These are phyloP conservation scores for Orthosia gothica DNA, from an alignment of 2,888 invertebrate genomes.

Conservation along the genomic window DNA sequence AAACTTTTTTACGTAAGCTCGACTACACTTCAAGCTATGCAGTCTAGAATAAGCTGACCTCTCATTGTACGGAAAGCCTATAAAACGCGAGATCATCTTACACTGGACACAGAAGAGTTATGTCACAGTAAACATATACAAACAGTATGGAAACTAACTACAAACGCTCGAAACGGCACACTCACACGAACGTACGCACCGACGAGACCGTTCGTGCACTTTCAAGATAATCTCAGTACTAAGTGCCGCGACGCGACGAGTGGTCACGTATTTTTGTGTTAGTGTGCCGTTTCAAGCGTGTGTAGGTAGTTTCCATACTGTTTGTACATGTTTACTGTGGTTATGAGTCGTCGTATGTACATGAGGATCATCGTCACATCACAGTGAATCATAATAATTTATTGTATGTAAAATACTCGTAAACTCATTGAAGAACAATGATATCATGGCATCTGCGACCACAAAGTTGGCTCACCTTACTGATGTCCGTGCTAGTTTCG, in stretches of 20 bases:
- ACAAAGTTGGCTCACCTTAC: constrained; percentile 68
- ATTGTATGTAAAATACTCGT: constrained; percentile 29
- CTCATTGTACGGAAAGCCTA: not conserved
- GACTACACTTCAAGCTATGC: not conserved
- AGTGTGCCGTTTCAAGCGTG: too few species aligned
- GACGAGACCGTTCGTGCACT: too few species aligned
- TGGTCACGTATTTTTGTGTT: too few species aligned
- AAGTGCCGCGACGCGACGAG: too few species aligned
- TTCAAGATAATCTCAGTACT: too few species aligned
- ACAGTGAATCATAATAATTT: constrained; percentile 37
- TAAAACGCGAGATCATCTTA: not conserved
- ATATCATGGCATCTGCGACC: constrained; percentile 32
- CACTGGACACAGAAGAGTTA: not conserved
- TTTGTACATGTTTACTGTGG: too few species aligned
- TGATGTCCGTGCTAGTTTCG: constrained; percentile 72
- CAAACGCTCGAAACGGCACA: too few species aligned
- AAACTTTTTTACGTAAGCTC: not conserved
- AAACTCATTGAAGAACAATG: constrained; percentile 42
- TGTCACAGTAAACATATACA: too few species aligned
- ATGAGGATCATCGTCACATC: too few species aligned
- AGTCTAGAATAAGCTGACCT: constrained; percentile 1
- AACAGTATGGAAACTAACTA: too few species aligned
- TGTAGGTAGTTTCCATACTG: too few species aligned
- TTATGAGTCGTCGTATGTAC: not conserved
- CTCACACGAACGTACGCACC: too few species aligned